Evolutionary conservation across 2,797 vertebrate genomes (phyloP), one percentile per base, ranked within the genome.

Genomic region (Paedocypris micromegethes): DNA sequence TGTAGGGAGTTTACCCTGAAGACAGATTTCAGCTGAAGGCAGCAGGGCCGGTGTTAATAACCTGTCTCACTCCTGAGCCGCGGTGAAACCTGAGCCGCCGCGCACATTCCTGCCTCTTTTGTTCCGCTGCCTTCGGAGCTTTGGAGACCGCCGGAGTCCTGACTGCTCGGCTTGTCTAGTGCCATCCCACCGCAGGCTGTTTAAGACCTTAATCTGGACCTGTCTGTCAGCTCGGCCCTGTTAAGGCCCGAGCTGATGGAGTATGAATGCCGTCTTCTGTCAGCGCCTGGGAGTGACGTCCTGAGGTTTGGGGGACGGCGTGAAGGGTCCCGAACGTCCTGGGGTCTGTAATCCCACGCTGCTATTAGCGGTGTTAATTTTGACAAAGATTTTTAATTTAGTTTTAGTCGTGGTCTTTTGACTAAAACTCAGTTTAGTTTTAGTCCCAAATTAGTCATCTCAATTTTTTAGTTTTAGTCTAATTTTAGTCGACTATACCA

Each of bases 181-280:
- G 82, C 84, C 83, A 82, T 86, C 85, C 82, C 80, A 82, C 81
- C 85, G 79, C 80, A 86, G 85, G 82, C 85, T 85, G 83, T 86
- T 86, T 60, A 85, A 88, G 86, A 79, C 87, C 87, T 86, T 89
- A 87, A 90, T 90, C 86, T 86, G 83, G 83, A 78, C 84, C 82
- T 79, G 86, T 89, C 90, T 90, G 88, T 91, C 89, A 90, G 86
- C 89, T 89, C 83, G 79, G 83, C 86, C 83, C 84, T 85, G 87
- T 89, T 88, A 88, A 85, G 82, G 79, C 86, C 83, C 79, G 73
- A 81, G 80, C 82, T 84, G 82, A 87, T 83, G 87, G 86, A 86
- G 81, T 84, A 78, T 83, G 83, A 89, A 88, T 81, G 86, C 82
- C 76, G 80, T 85, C 82, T 83, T 88, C 88, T 89, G 85, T 90